A percentile compares a stretch with the other conserved stretches of the same genome.
phyloP scores from a whole-genome alignment of 1,140 invertebrate genomes.

The Drosophila grimshawi region DNA sequence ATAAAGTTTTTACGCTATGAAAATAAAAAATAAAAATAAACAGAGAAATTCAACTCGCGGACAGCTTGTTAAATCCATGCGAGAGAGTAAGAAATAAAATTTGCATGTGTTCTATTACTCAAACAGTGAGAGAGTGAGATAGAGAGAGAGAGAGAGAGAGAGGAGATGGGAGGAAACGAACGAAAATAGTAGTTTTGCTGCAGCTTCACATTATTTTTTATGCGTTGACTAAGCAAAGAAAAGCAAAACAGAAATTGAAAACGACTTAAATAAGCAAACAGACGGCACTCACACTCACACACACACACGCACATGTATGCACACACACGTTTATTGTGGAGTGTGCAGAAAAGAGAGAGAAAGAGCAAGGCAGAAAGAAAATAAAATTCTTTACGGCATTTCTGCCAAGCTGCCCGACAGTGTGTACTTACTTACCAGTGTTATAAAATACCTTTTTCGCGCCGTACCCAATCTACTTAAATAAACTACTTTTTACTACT shows the following conservation, averaged over 20 bases:
- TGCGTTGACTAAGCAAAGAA: slow-evolving; percentile 73
- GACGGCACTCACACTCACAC: slow-evolving; percentile 21
- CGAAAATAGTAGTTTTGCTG: slow-evolving; percentile 34
- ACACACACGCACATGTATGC: slow-evolving; percentile 18
- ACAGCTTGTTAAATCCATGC: slow-evolving; percentile 27
- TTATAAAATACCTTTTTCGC: slow-evolving; percentile 61
- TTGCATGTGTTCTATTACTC: slow-evolving; percentile 43
- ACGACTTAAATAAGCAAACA: slow-evolving; percentile 81
- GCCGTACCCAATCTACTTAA: slow-evolving; percentile 63
- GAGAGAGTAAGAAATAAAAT: slow-evolving; percentile 40
- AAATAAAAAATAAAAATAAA: slow-evolving; percentile 24
- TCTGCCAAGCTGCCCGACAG: background rate
- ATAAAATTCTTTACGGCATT: slow-evolving; percentile 58
- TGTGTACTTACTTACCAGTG: slow-evolving; percentile 19
- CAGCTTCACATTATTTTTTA: slow-evolving; percentile 76
- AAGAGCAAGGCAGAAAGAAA: background rate
- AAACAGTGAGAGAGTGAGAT: slow-evolving; percentile 7
- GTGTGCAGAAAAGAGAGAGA: slow-evolving; percentile 10
- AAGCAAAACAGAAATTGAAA: slow-evolving; percentile 79
- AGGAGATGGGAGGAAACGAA: slow-evolving; percentile 16
- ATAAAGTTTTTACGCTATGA: slow-evolving; percentile 50
- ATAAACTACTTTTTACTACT: slow-evolving; percentile 76
- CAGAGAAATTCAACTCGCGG: background rate
- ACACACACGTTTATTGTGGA: slow-evolving; percentile 34
- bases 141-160: slow-evolving; percentile 6